Conservation (phyloP, 2,797 vertebrate species). For the Ceyx erithaca region DNA sequence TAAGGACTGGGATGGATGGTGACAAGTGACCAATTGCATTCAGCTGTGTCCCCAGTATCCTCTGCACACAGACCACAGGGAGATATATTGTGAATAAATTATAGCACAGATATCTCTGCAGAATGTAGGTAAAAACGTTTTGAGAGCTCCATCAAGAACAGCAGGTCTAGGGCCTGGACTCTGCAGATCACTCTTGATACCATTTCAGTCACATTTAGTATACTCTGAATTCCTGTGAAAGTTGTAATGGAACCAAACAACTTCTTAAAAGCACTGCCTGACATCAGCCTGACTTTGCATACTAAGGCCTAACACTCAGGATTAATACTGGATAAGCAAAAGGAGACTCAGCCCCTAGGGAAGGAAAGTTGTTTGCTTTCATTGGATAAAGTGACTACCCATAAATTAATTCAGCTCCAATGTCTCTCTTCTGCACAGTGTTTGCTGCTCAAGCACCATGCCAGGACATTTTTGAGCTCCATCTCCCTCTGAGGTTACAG, state of each 20-base stretch:
- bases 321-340: not conserved
- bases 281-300: not conserved
- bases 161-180: not conserved
- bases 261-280: not conserved
- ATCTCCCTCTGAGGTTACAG: not conserved
- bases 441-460: not conserved
- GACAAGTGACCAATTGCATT: not conserved
- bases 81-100: not conserved
- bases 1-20: rapidly evolving
- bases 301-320: not conserved
- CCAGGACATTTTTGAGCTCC: slow-evolving; percentile 28
- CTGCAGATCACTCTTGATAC: not conserved
- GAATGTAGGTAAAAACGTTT: not conserved
- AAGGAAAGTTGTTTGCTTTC: not conserved
- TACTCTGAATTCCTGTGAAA: not conserved
- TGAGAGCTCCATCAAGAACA: not conserved
- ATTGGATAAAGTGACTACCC: not conserved
- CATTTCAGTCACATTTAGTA: not conserved
- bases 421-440: not conserved
- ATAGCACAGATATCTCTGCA: not conserved
- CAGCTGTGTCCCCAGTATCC: not conserved
- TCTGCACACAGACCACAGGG: not conserved
- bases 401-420: not conserved
- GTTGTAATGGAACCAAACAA: not conserved
- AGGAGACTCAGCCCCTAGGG: not conserved